Evolutionary conservation across 35 echinoderm and acorn worm genomes (phyloP).

Genomic region (Apostichopus californicus): DNA sequence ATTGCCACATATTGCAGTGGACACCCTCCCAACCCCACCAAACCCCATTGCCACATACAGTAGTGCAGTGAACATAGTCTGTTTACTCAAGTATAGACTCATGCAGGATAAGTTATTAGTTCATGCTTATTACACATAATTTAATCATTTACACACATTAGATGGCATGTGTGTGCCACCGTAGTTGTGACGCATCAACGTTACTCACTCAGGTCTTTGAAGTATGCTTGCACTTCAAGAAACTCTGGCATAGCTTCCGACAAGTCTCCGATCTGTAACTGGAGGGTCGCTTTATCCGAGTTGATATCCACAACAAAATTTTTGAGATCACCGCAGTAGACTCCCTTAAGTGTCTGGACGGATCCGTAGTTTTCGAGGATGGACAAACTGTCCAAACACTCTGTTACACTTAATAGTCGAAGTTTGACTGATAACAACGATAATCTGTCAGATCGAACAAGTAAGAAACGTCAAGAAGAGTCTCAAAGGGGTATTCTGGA

Average conservation of each 20-base stretch:
- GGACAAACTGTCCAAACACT: conserved; percentile 9
- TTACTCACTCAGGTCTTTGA: conserved; percentile 10
- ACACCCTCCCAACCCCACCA: too few species aligned
- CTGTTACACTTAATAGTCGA: neutral
- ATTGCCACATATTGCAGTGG: too few species aligned
- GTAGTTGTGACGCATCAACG: too few species aligned
- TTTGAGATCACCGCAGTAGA: neutral
- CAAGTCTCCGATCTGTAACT: conserved; percentile 6
- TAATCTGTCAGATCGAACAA: neutral
- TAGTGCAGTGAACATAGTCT: too few species aligned
- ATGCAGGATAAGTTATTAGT: too few species aligned
- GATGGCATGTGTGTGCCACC: too few species aligned
- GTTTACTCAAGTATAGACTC: too few species aligned
- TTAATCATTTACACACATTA: too few species aligned
- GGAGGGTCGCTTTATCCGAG: neutral
- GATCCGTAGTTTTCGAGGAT: neutral
- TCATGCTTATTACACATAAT: too few species aligned
- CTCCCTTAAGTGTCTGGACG: neutral
- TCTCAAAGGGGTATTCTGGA: neutral
- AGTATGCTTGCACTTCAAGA: conserved; percentile 21
- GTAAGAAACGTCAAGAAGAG: neutral
- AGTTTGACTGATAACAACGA: neutral
- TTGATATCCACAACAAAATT: conserved; percentile 6
- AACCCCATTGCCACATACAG: too few species aligned
- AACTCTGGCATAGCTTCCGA: neutral